Conservation (phyloP, 2,888 invertebrate species). For the Apodemia hepburni region DNA sequence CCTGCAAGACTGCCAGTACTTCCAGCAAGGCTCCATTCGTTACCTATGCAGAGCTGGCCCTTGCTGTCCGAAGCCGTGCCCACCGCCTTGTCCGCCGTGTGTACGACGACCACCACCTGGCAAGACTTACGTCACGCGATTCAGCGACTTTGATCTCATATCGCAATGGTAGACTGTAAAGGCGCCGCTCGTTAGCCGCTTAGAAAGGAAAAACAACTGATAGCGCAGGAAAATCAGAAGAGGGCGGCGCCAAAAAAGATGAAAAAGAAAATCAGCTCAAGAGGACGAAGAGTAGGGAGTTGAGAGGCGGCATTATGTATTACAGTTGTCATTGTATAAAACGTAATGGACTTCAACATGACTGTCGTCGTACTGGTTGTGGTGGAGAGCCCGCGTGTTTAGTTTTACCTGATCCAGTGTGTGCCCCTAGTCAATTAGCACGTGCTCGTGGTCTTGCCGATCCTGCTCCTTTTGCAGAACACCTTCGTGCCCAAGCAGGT, state of each 20-base stretch:
- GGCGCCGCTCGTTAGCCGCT: conserved; percentile 40
- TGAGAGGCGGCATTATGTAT: conserved; percentile 77
- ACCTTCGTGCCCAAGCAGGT: conserved; percentile 44
- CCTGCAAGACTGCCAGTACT: conserved; percentile 72
- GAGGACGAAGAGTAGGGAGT: conserved; percentile 72
- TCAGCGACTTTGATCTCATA: conserved; percentile 70
- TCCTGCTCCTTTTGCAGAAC: conserved; percentile 54
- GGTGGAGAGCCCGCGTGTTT: conserved; percentile 75
- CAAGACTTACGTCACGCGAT: conserved; percentile 72
- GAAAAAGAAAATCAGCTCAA: conserved; percentile 68
- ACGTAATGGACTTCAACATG: conserved; percentile 81
- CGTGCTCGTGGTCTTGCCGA: conserved; percentile 66
- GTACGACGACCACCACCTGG: conserved; percentile 68
- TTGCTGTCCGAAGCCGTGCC: conserved; percentile 55
- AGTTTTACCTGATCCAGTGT: conserved; percentile 74
- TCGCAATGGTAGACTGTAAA: conserved; percentile 62
- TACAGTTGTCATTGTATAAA: conserved; percentile 80
- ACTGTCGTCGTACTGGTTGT: conserved; percentile 76
- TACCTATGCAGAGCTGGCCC: conserved; percentile 66
- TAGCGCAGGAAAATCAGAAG: conserved; percentile 47
- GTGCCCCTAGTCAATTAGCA: conserved; percentile 74
- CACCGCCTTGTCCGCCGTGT: conserved; percentile 69
- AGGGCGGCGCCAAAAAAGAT: conserved; percentile 56
- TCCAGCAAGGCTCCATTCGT: conserved; percentile 73
- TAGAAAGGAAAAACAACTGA: conserved; percentile 52